Evolutionary conservation across 2,797 vertebrate species (phyloP).

Genomic region (Gouania willdenowi): DNA sequence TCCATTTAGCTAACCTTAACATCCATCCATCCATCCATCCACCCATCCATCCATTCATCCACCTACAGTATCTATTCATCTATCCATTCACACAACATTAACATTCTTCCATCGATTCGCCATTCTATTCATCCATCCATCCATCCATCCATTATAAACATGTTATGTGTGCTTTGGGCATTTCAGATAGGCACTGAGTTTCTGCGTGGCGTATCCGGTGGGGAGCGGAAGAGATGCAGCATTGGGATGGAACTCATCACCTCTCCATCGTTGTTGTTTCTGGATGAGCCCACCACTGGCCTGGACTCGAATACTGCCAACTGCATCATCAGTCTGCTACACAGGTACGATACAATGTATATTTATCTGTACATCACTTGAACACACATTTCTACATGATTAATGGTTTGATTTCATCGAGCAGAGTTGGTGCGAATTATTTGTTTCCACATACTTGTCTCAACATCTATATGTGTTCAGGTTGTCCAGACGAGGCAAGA

Average conservation of each 20-base stretch:
- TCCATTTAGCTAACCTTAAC: no score
- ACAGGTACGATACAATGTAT: constrained; percentile 31
- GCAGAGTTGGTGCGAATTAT: not conserved
- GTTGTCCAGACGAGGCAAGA: constrained; percentile 71
- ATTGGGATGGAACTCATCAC: constrained; percentile 79
- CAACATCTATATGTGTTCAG: constrained; percentile 57
- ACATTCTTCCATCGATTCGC: no score
- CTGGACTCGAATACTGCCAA: constrained; percentile 77
- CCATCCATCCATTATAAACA: no score
- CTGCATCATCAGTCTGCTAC: constrained; percentile 64
- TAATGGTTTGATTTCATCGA: not conserved
- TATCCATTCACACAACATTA: no score
- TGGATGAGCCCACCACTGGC: constrained; percentile 79
- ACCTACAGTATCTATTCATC: no score
- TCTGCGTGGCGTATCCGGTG: constrained; percentile 75
- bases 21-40: no score
- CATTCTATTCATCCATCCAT: no score
- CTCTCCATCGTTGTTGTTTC: constrained; percentile 71
- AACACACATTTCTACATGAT: not conserved
- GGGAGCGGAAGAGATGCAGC: constrained; percentile 78
- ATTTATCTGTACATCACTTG: not conserved
- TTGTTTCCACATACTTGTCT: no score
- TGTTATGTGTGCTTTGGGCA: constrained; percentile 6
- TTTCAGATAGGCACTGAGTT: constrained; percentile 78
- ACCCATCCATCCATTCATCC: no score